A percentile compares a stretch with the other conserved stretches of the same genome.
These are phyloP conservation scores for Disparrhopalites patrizii DNA, from an alignment of 2,888 invertebrate genomes.

Conservation along the genomic window DNA sequence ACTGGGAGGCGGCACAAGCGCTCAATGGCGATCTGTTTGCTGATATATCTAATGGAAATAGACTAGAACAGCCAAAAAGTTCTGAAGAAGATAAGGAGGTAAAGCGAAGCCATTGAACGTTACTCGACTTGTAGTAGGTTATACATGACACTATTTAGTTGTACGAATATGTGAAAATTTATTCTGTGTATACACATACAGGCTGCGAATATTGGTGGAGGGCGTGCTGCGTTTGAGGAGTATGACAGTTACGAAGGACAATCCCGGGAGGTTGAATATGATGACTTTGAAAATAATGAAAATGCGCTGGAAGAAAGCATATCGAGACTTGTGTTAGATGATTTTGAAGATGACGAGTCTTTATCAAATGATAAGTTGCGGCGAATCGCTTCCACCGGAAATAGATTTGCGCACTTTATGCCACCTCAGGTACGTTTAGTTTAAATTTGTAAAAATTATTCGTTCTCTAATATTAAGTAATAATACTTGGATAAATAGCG, in stretches of 20 bases:
- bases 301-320: constrained; percentile 50
- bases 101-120: too few species aligned
- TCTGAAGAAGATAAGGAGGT: neutral
- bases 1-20: constrained; percentile 38
- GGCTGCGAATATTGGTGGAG: neutral
- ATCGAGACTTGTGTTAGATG: constrained; percentile 51
- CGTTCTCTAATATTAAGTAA: neutral
- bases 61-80: neutral
- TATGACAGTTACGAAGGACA: constrained; percentile 19
- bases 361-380: constrained; percentile 24
- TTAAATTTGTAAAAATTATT: neutral
- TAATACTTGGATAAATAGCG: neutral
- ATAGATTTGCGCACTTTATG: constrained; percentile 42
- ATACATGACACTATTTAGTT: neutral
- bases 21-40: constrained; percentile 23
- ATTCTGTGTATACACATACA: too few species aligned
- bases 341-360: constrained; percentile 46
- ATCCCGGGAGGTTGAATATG: constrained; percentile 36
- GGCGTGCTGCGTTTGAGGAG: neutral
- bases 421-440: constrained; percentile 45
- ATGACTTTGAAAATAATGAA: constrained; percentile 45
- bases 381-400: constrained; percentile 35
- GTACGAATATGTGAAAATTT: too few species aligned
- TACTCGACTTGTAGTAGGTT: neutral
- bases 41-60: constrained; percentile 29